Evolutionary conservation across 2,113 vertebrate genomes (phyloP).

Genomic region (Aphelocoma coerulescens): DNA sequence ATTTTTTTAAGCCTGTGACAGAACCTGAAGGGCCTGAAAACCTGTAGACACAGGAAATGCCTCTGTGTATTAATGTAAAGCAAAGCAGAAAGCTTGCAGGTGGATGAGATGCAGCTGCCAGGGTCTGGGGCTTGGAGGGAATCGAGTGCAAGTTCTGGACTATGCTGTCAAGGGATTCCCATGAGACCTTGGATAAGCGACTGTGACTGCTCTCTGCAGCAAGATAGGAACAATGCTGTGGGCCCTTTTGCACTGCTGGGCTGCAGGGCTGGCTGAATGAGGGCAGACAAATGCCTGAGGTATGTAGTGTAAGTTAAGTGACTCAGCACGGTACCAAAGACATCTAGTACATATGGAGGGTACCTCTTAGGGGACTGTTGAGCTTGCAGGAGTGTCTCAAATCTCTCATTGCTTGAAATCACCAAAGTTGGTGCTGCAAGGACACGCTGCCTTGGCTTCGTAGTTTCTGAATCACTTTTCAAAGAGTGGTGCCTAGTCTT

Average conservation of each 20-base stretch:
- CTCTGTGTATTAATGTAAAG: not conserved
- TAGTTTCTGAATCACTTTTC: not conserved
- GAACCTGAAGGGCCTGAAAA: not conserved
- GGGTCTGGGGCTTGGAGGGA: not conserved
- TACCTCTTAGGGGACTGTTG: not conserved
- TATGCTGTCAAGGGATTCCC: not conserved
- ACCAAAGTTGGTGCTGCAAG: not conserved
- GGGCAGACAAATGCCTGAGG: not conserved
- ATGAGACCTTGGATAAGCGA: fast-evolving
- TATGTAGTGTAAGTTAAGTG: not conserved
- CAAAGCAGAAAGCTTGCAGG: not conserved
- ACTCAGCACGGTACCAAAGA: not conserved
- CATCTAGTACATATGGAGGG: fast-evolving
- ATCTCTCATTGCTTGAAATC: not conserved
- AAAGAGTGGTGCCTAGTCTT: not conserved
- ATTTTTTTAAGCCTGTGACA: not conserved
- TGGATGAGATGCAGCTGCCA: not conserved
- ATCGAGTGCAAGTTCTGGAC: not conserved
- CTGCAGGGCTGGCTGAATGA: not conserved
- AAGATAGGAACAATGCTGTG: fast-evolving
- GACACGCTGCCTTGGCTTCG: not conserved
- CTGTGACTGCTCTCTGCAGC: fast-evolving
- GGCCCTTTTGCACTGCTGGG: not conserved
- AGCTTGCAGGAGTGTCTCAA: not conserved
- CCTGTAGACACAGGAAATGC: not conserved